Evolutionary conservation across 1,140 invertebrate genomes (phyloP).

Genomic region (Rhagoletis pomonella): DNA sequence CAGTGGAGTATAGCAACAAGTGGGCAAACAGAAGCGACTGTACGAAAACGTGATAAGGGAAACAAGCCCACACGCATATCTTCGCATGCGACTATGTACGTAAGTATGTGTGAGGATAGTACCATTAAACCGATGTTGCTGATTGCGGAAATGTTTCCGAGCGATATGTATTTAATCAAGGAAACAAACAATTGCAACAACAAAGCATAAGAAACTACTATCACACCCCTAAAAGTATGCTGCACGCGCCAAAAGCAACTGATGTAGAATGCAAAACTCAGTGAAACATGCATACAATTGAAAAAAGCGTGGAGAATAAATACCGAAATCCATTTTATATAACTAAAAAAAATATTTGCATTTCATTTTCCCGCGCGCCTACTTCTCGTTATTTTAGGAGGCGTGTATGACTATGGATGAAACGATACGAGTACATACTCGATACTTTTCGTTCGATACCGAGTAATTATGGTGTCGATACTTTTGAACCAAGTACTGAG

Average conservation of each 20-base stretch:
- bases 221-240: constrained; percentile 14
- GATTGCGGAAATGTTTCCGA: not conserved
- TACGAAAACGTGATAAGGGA: constrained; percentile 23
- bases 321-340: too few species aligned
- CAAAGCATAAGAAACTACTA: not conserved
- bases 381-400: too few species aligned
- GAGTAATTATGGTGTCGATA: too few species aligned
- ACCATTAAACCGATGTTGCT: too few species aligned
- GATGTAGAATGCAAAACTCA: too few species aligned
- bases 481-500: too few species aligned
- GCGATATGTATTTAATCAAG: not conserved
- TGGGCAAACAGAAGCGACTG: not conserved
- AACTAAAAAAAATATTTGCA: too few species aligned
- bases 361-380: too few species aligned
- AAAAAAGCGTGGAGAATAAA: not conserved
- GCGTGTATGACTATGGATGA: too few species aligned
- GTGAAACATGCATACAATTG: not conserved
- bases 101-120: not conserved
- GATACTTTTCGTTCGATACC: too few species aligned
- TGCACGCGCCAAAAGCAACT: not conserved
- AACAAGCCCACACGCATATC: not conserved
- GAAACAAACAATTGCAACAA: not conserved
- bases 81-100: not conserved
- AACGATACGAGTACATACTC: too few species aligned
- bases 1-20: not conserved